Base-by-base conservation (phyloP, 1,140 invertebrate genomes). In the Parasteatoda tepidariorum region DNA sequence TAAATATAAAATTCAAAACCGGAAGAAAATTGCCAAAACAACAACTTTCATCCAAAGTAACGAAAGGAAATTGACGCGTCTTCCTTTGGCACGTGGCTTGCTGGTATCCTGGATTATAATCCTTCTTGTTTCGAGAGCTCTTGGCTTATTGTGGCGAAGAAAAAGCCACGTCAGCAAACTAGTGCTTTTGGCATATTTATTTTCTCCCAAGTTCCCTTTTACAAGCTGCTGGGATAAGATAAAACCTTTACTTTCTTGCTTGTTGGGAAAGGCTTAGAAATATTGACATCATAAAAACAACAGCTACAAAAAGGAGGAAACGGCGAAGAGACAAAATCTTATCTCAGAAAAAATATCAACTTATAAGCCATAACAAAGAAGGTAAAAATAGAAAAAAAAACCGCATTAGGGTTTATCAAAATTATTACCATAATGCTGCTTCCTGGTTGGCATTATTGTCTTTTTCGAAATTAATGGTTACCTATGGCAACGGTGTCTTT, bases 261-360 rank as follows among this genome's bases (percentile, higher is more conserved):
- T n/a, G 24, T 31, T 33, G 26, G 61, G 38, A 59, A 74, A 74
- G 71, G 54, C 57, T 38, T 31, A 61, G 55, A 74, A 74, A 74
- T 74, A 74, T 74, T 28, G 55, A 59, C 71, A 59, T n/a, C 71
- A 74, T 74, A 74, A 74, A 74, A n/a, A 15, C 54, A 61, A 61
- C 31, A 55, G 9, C 38, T 30, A 55, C 11, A 55, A 22, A 0
- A 55, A 30, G 24, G 13, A 24, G 54, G 33, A n/a, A 59, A 18
- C 30, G 41, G 5, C 54, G 13, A 55, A 55, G 15, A 15, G 6
- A 55, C 26, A 70, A 59, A 59, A 59, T 59, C 57, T 59, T 59
- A 59, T 59, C 57, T n/a, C 24, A 26, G 9, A 4, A 18, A 22
- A 59, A 59, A 59, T 22, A 22, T 59, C 57, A 59, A 22, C 57